Base-by-base conservation (phyloP, 2,797 vertebrate species). In the Graptemys geographica region DNA sequence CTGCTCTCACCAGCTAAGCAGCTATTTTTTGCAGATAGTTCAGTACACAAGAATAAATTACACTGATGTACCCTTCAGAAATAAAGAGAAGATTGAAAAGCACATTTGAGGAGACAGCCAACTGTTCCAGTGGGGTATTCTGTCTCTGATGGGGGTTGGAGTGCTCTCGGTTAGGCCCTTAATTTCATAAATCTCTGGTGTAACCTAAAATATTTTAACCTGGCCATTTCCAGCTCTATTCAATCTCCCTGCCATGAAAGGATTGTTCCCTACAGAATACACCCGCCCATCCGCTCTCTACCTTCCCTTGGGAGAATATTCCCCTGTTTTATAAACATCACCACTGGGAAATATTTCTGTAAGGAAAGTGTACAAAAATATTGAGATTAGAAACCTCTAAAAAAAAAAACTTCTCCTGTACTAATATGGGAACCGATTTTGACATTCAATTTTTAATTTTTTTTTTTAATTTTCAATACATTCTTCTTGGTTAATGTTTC, bases 231-330 rank as follows among this genome's bases (percentile, higher is more conserved):
- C 41, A 85, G 44, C 9, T 72, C n/a, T 49, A 62, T 53, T 27
- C 27, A 72, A 59, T 44, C 0, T 88, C 8, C 23, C 13, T 59
- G 86, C 27, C 13, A 33, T 83, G 27, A 9, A 84, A 0, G 1
- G n/a, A 51, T 85, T 3, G 2, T 0, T 3, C 9, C 4, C 27
- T n/a, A 21, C 8, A 79, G 53, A 65, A 65, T 65, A n/a, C 31
- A 65, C 16, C 21, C 19, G n/a, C 27, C 0, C 0, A 10, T 41
- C 18, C 1, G 0, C 52, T 15, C 8, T 65, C 62, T 93, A 1
- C 0, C 10, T 88, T 83, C 52, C 33, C 65, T 57, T 84, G 80
- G 15, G 93, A 37, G 88, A 69, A 6, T 9, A 53, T 92, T 88
- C 95, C 92, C 53, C 53, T 81, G 12, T 47, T 59, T 59, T 86